phyloP scores from a whole-genome alignment of 2,797 vertebrate genomes.

The Orestias chungarensis region DNA sequence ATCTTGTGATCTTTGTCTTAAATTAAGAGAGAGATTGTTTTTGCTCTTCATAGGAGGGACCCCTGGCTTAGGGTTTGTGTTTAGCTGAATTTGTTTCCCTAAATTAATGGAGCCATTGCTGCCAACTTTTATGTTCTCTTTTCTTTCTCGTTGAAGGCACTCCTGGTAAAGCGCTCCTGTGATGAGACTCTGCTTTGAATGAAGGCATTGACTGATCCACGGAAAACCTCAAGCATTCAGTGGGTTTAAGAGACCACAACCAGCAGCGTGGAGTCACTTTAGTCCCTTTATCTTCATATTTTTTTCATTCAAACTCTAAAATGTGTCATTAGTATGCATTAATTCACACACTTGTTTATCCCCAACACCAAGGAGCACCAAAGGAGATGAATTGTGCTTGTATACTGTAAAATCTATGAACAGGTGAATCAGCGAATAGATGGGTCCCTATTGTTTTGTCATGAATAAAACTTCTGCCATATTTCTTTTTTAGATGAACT shows the following conservation, averaged over 20 bases:
- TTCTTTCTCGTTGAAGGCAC: background rate
- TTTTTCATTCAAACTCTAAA: too few relatives aligned
- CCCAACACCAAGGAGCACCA: too few relatives aligned
- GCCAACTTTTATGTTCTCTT: background rate
- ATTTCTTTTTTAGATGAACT: too few relatives aligned
- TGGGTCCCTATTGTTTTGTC: background rate
- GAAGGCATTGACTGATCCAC: too few relatives aligned
- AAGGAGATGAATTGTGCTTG: too few relatives aligned
- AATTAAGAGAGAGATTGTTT: slow-evolving; percentile 13
- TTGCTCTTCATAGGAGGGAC: background rate
- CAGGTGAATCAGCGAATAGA: background rate
- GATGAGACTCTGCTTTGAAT: background rate
- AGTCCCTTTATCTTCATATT: too few relatives aligned
- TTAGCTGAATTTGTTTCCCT: background rate
- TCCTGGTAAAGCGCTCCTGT: background rate
- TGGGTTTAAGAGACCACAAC: too few relatives aligned
- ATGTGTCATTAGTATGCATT: too few relatives aligned
- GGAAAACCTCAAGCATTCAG: too few relatives aligned
- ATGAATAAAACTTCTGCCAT: background rate
- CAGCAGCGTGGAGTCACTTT: too few relatives aligned
- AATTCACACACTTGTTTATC: too few relatives aligned
- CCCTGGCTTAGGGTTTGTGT: background rate
- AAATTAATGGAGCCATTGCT: background rate
- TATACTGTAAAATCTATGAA: background rate
- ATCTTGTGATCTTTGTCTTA: background rate